phyloP scores from a whole-genome alignment of 2,888 invertebrate species.

The Alentia gelatinosa region DNA sequence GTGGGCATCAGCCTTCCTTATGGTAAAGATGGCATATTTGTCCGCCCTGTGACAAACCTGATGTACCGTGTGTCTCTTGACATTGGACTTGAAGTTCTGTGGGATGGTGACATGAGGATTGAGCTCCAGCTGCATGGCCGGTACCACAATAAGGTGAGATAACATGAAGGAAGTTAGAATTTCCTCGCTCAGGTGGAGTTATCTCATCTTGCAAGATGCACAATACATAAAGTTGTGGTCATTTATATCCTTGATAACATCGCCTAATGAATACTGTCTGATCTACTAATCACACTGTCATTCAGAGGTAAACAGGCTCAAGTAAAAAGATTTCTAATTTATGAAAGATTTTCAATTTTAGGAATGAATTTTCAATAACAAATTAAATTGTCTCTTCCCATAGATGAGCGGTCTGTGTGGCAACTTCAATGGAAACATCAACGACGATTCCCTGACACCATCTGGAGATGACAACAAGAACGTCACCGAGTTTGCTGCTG shows the following conservation, averaged over 20 bases:
- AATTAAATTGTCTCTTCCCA: neutral
- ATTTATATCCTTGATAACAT: too few relatives aligned
- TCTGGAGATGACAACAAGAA: conserved; percentile 61
- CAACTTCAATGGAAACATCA: conserved; percentile 62
- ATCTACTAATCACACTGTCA: too few relatives aligned
- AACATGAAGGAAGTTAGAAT: too few relatives aligned
- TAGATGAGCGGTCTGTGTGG: conserved; percentile 59
- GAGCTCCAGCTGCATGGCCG: conserved; percentile 61
- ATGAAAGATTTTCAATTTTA: too few relatives aligned
- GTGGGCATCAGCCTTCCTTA: conserved; percentile 61
- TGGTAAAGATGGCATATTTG: conserved; percentile 55
- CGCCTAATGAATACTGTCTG: too few relatives aligned
- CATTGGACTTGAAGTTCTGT: conserved; percentile 61
- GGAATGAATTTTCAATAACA: neutral
- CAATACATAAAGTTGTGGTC: too few relatives aligned
- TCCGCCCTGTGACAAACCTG: conserved; percentile 60
- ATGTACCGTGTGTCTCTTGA: conserved; percentile 57
- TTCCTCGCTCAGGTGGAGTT: too few relatives aligned
- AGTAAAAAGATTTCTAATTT: too few relatives aligned
- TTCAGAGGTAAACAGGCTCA: too few relatives aligned
- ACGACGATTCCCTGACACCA: conserved; percentile 61
- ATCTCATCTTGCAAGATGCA: too few relatives aligned
- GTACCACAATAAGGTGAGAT: conserved; percentile 56
- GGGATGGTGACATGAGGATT: conserved; percentile 61
- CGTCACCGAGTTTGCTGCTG: conserved; percentile 57